Evolutionary conservation across 2,888 invertebrate genomes (phyloP), one percentile per base, ranked within the genome.

Genomic region (Amorpha juglandis): DNA sequence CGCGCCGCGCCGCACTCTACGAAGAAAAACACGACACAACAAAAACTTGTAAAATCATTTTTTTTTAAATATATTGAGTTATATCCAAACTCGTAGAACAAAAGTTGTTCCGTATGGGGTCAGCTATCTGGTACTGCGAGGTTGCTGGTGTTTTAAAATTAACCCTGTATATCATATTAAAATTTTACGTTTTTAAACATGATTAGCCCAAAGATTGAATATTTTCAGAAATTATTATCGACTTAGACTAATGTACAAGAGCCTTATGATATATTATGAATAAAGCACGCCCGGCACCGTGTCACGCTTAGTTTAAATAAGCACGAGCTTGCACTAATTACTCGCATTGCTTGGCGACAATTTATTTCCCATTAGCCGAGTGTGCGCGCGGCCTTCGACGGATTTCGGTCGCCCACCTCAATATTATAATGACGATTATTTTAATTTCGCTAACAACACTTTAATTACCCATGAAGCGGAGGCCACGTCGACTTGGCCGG

Each of bases 381-480:
- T 58, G 58, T 58, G 73, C 72, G 75, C 70, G 63, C 76, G 85
- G 82, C 91, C 91, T 91, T 91, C 89, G 78, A 72, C 78, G 78
- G 84, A 86, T 87, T 90, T 90, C 84, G 89, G 88, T 88, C 89
- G 82, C 85, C 88, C 81, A 85, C 88, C 88, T 87, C 83, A 71
- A 64, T 71, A 77, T 79, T 72, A 77, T 80, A 78, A 80, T 82
- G 77, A 79, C 82, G 83, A 87, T 91, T 89, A 91, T 91, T 91
- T 91, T 92, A 92, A 92, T 92, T 92, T 90, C 80, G 88, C 90
- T 91, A 91, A 92, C 88, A 86, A 90, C 91, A 90, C 89, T 92
- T 93, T 93, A 92, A 93, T 92, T 92, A 90, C 84, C 78, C 66
- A 75, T 71, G 68, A 70, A 72, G 74, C 77, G 75, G 80, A 87